Conservation (phyloP, 92 coral and sea anemone genomes). For the Porites evermanni region DNA sequence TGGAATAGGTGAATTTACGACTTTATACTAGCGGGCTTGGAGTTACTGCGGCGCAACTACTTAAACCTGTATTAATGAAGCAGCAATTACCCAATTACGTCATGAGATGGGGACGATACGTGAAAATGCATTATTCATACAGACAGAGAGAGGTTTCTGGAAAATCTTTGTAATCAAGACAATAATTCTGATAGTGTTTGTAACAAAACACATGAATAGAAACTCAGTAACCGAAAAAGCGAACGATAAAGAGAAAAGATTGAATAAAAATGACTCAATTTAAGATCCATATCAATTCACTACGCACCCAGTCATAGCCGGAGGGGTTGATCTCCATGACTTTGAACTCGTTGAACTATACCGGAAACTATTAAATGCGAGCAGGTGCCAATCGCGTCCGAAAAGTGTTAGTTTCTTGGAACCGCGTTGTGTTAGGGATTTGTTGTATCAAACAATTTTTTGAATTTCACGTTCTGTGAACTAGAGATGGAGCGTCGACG, state of each 20-base stretch:
- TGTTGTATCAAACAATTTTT: no score
- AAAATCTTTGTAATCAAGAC: not conserved
- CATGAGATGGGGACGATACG: no score
- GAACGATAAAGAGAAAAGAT: not conserved
- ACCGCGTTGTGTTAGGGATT: no score
- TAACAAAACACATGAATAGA: not conserved
- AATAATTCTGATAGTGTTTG: not conserved
- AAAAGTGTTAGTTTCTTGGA: no score
- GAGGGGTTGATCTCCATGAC: not conserved
- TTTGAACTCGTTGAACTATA: slow-evolving; percentile 6
- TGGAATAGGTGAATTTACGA: no score
- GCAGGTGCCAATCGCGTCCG: not conserved
- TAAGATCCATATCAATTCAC: slow-evolving; percentile 1
- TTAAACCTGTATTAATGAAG: no score
- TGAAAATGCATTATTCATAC: not conserved
- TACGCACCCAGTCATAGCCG: not conserved
- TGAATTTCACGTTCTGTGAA: no score
- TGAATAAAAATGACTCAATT: slow-evolving; percentile 10
- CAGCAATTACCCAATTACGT: no score
- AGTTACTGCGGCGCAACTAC: no score
- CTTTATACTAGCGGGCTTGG: no score
- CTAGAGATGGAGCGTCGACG: no score
- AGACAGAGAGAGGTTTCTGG: not conserved
- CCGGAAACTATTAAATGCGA: not conserved
- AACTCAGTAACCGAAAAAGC: not conserved